These are phyloP conservation scores for Julus scandinavius DNA, from an alignment of 2,888 invertebrate species.

Conservation along the genomic window DNA sequence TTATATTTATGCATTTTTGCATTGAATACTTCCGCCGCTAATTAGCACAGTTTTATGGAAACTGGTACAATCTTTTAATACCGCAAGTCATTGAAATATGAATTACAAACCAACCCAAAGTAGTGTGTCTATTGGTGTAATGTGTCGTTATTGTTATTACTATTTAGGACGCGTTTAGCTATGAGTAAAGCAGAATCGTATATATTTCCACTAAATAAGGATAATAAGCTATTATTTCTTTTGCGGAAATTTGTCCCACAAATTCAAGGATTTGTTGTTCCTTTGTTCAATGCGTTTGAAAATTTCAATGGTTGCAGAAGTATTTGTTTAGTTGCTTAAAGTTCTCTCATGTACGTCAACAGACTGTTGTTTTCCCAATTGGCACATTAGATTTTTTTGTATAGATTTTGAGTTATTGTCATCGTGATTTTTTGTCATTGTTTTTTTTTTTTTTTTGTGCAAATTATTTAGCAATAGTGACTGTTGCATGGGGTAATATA, in stretches of 20 bases:
- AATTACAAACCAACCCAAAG: neutral
- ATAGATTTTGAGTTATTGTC: neutral
- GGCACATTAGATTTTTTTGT: no score
- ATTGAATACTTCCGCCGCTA: neutral
- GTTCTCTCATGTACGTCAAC: neutral
- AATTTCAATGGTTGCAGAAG: neutral
- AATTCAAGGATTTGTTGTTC: neutral
- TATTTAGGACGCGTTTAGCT: constrained; percentile 15
- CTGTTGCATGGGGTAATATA: no score
- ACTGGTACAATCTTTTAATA: neutral
- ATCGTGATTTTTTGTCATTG: neutral
- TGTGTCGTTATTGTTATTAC: neutral
- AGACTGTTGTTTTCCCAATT: no score
- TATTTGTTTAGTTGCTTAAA: neutral
- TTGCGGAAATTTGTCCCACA: constrained; percentile 12
- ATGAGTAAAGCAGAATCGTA: neutral
- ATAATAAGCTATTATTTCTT: constrained; percentile 6
- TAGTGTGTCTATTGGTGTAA: neutral
- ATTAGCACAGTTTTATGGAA: constrained; percentile 5
- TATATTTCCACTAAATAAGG: neutral
- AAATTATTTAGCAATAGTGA: neutral
- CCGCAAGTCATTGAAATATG: constrained; percentile 4
- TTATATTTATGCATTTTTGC: neutral
- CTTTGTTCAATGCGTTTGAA: neutral
- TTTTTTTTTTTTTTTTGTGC: neutral